phyloP scores from a whole-genome alignment of 2,113 vertebrate genomes.

The Sitta europaea region DNA sequence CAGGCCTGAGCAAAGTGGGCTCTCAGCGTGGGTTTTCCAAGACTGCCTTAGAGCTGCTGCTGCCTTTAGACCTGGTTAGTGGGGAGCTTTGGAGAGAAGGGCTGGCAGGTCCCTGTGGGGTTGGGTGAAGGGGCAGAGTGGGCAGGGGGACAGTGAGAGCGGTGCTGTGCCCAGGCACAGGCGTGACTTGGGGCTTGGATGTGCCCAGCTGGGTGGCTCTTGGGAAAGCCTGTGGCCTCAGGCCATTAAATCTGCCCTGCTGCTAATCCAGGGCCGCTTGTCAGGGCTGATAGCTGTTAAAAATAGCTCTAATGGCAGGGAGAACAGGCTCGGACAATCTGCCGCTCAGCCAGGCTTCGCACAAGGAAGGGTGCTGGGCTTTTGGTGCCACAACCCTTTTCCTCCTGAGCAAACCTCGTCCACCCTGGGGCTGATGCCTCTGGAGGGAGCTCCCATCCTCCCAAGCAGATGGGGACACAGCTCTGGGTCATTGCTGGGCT shows the following conservation, averaged over 20 bases:
- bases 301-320: constrained; percentile 24
- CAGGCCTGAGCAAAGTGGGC: background rate
- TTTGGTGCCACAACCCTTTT: background rate
- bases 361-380: rapidly evolving
- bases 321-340: background rate
- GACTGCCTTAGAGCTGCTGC: background rate
- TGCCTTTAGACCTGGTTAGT: background rate
- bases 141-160: background rate
- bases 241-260: constrained; percentile 7
- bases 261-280: background rate
- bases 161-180: background rate
- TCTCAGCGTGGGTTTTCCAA: background rate
- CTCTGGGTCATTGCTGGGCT: background rate
- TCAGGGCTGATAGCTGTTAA: constrained; percentile 4
- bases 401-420: background rate
- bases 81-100: background rate
- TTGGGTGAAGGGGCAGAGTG: background rate
- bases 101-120: background rate
- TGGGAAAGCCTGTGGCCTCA: background rate
- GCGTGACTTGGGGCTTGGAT: background rate
- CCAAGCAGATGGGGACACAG: background rate
- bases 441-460: background rate
- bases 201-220: background rate
- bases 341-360: rapidly evolving
- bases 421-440: rapidly evolving